Base-by-base conservation (phyloP, 2,888 invertebrate species). In the Ectemnius continuus region DNA sequence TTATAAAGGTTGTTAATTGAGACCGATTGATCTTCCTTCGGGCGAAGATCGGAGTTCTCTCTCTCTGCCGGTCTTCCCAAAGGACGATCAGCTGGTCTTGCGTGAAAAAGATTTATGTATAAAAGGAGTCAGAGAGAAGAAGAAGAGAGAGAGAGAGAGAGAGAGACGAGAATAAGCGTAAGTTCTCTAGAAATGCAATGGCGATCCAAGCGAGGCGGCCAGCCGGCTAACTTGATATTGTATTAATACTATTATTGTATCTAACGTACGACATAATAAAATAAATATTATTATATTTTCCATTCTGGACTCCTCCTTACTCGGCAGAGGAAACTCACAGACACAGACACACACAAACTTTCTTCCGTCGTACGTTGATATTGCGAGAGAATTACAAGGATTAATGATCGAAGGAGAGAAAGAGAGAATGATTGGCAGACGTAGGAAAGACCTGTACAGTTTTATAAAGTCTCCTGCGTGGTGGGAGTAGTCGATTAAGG, bases 201-300 rank as follows among this genome's bases (percentile, higher is more conserved):
- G 16, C 16, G 52, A 52, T 52, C 36, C 85, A 80, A 36, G 11
- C 86, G 86, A 84, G 86, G 85, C 6, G 58, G 26, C 11, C 14
- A 56, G 45, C 73, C 68, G 73, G 85, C 87, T 80, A 88, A 23
- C 88, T 89, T 36, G 86, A 88, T 88, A 88, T 88, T 89, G 88
- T 89, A 89, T 89, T 85, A 88, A 88, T 89, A 89, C 84, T 88
- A 88, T 85, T 85, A 89, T 84, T 89, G 88, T 88, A 89, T 88
- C 85, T 86, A 88, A 87, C 86, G 83, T 88, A 86, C 87, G 87
- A 85, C 86, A 80, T 86, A 84, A 87, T 85, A 85, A 85, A 86
- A 88, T 87, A 89, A 89, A 89, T 84, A 87, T 89, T 87, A 88
- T 85, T 89, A 89, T 89, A 89, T 89, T 90, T 89, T 89, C 88